Conservation (phyloP, 1,140 invertebrate genomes). For the Rhopalosiphum maidis region DNA sequence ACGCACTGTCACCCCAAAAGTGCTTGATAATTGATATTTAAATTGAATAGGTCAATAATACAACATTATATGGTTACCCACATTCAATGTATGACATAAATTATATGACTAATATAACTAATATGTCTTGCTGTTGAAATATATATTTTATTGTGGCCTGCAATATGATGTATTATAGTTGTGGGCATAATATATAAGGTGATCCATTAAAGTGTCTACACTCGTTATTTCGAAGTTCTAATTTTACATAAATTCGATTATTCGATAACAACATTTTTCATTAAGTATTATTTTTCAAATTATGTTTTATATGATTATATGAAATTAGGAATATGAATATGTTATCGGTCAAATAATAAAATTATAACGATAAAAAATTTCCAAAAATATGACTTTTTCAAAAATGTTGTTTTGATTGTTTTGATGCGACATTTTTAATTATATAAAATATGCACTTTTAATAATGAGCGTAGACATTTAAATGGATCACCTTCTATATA, state of each 20-base stretch:
- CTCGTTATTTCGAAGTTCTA: not conserved
- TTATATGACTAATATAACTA: conserved; percentile 11
- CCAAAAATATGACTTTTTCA: not conserved
- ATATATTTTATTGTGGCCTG: not conserved
- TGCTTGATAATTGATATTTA: not conserved
- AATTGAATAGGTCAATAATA: conserved; percentile 21
- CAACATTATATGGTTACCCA: not conserved
- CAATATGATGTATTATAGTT: not conserved
- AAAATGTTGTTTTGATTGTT: not conserved
- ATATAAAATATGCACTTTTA: not conserved
- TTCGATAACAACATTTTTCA: not conserved
- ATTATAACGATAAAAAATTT: not conserved
- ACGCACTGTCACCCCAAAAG: not conserved
- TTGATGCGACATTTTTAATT: not conserved
- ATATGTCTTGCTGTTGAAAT: not conserved
- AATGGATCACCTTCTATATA: not conserved
- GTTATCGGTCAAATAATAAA: not conserved
- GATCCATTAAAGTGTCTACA: not conserved
- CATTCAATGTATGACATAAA: not conserved
- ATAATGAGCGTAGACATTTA: not conserved
- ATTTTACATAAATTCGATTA: not conserved
- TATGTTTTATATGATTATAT: not conserved
- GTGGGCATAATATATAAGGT: not conserved
- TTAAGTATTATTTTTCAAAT: not conserved
- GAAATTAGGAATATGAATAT: not conserved